These are phyloP conservation scores for Aspidiotus rigidus DNA, from an alignment of 2,888 invertebrate species.

Conservation along the genomic window DNA sequence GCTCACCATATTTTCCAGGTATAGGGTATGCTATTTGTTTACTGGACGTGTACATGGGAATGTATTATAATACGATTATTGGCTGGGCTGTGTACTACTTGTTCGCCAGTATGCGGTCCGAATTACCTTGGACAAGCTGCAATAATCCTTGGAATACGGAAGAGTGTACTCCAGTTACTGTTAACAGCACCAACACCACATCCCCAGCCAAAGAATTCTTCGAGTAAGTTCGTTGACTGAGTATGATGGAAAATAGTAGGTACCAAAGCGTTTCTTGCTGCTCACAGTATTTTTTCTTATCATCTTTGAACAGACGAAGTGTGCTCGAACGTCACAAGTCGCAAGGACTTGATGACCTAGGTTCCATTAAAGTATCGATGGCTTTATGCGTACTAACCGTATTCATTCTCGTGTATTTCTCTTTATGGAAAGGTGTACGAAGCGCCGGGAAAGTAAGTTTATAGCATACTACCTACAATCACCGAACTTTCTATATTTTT, in stretches of 20 bases:
- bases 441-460: slow-evolving; percentile 77
- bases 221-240: slow-evolving; percentile 53
- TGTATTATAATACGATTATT: slow-evolving; percentile 96
- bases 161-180: slow-evolving; percentile 59
- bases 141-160: slow-evolving; percentile 78
- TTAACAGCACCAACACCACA: slow-evolving; percentile 50
- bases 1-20: slow-evolving; percentile 50
- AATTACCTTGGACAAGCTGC: slow-evolving; percentile 80
- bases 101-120: slow-evolving; percentile 67
- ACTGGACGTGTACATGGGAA: slow-evolving; percentile 89
- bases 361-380: slow-evolving; percentile 77
- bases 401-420: slow-evolving; percentile 88
- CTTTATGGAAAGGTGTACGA: slow-evolving; percentile 88
- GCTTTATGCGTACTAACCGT: slow-evolving; percentile 84
- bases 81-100: slow-evolving; percentile 92
- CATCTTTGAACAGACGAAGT: slow-evolving; percentile 55
- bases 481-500: no score
- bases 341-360: slow-evolving; percentile 75
- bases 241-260: not conserved
- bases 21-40: slow-evolving; percentile 93
- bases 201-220: slow-evolving; percentile 83
- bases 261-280: not conserved
- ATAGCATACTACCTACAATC: no score
- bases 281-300: not conserved
- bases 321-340: slow-evolving; percentile 77